phyloP scores from a whole-genome alignment of 2,113 vertebrate species.

The Ciconia boyciana region DNA sequence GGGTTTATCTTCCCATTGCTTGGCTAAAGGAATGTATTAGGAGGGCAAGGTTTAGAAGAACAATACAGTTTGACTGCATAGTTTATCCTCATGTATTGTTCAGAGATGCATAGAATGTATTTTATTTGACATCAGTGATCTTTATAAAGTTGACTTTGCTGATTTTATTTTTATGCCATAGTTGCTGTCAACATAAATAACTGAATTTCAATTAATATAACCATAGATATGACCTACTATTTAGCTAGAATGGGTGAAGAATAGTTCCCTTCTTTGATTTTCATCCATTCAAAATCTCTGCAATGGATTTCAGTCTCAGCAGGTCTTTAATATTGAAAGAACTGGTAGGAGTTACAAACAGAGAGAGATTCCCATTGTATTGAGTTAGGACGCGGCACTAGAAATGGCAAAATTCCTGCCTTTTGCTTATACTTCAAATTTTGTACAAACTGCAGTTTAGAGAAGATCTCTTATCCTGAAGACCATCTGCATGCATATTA shows the following conservation, averaged over 20 bases:
- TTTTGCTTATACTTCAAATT: not conserved
- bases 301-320: not conserved
- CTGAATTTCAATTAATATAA: not conserved
- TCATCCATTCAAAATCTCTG: not conserved
- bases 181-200: not conserved
- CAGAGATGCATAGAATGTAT: not conserved
- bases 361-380: not conserved
- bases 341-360: not conserved
- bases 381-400: not conserved
- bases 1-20: constrained; percentile 12
- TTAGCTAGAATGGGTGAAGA: not conserved
- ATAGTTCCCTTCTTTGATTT: not conserved
- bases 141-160: not conserved
- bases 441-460: not conserved
- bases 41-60: not conserved
- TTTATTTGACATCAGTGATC: not conserved
- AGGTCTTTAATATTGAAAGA: not conserved
- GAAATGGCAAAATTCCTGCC: not conserved
- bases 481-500: not conserved
- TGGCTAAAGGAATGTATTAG: constrained; percentile 22
- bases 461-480: not conserved
- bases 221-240: not conserved
- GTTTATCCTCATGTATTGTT: not conserved
- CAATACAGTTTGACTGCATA: not conserved
- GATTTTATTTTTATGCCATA: not conserved